These are phyloP conservation scores for Gasteruption jaculator DNA, from an alignment of 2,888 invertebrate genomes.

Conservation along the genomic window DNA sequence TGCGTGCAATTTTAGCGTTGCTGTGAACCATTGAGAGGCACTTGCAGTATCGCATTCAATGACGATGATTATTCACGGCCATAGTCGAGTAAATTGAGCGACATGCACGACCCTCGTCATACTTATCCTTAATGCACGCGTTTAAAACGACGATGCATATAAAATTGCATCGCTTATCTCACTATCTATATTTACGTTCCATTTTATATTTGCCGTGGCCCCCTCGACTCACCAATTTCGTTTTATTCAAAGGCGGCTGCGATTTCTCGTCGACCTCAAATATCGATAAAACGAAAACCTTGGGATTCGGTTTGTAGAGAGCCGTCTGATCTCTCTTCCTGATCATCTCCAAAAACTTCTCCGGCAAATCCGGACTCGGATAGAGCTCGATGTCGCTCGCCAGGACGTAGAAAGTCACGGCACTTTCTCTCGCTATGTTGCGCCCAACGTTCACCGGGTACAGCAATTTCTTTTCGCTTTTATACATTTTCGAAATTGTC, in stretches of 20 bases:
- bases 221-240: slow-evolving; percentile 50
- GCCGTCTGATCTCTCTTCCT: slow-evolving; percentile 67
- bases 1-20: no score
- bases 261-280: slow-evolving; percentile 76
- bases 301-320: slow-evolving; percentile 57
- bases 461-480: slow-evolving; percentile 72
- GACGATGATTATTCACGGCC: no score
- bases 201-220: no score
- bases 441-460: slow-evolving; percentile 90
- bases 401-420: slow-evolving; percentile 76
- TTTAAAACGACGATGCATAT: no score
- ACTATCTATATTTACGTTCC: no score
- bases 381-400: slow-evolving; percentile 89
- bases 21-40: no score
- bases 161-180: no score
- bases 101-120: no score
- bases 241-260: slow-evolving; percentile 44
- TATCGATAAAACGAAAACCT: slow-evolving; percentile 84
- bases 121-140: no score
- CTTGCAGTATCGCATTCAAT: no score
- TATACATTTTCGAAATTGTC: slow-evolving; percentile 66
- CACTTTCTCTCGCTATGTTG: slow-evolving; percentile 81
- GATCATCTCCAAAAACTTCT: slow-evolving; percentile 81
- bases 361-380: slow-evolving; percentile 77
- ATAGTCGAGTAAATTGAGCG: no score